A percentile compares a stretch with the other conserved stretches of the same genome.
Conservation (phyloP, 2,797 vertebrate genomes). For the Semotilus atromaculatus region DNA sequence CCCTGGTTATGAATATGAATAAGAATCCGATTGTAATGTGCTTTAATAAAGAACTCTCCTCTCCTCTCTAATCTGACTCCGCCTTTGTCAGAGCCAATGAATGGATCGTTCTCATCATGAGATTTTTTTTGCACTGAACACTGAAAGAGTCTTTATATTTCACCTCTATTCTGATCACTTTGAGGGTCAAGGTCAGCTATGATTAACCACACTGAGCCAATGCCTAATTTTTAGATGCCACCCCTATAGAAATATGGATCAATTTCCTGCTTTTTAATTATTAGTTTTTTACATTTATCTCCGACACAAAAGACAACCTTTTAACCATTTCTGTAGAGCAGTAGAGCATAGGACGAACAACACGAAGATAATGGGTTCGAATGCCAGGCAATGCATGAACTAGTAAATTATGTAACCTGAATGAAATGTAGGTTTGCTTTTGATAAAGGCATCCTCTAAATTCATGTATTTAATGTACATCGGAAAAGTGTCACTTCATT, state of each 20-base stretch:
- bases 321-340: background rate
- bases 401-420: background rate
- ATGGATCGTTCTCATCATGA: background rate
- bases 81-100: conserved; percentile 13
- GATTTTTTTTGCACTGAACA: background rate
- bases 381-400: background rate
- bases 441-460: background rate
- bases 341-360: background rate
- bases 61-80: background rate
- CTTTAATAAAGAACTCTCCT: conserved; percentile 42
- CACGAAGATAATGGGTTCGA: background rate
- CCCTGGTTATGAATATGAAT: conserved; percentile 17
- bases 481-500: background rate
- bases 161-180: conserved; percentile 36
- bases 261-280: background rate
- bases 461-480: background rate
- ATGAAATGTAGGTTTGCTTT: background rate
- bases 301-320: background rate
- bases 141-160: conserved; percentile 31
- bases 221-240: conserved; percentile 12
- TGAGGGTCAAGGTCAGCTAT: conserved; percentile 45
- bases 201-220: background rate
- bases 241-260: background rate
- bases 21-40: conserved; percentile 34
- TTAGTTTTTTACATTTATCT: background rate